Base-by-base conservation (phyloP, 1,140 invertebrate species). In the Sinella curviseta region DNA sequence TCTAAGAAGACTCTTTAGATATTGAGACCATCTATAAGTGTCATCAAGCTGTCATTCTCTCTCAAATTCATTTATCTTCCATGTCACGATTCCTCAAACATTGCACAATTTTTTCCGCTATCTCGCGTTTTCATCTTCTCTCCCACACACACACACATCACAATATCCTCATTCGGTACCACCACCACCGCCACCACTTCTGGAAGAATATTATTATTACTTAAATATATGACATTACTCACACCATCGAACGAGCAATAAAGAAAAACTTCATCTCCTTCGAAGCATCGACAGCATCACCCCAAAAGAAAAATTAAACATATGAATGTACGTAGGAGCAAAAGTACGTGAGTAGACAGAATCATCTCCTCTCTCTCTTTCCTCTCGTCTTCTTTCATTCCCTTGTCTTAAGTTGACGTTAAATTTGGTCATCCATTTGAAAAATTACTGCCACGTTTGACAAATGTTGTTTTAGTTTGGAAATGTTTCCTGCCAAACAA, bases 1-100 rank as follows among this genome's bases (percentile, higher is more conserved):
- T 70, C 65, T 70, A 70, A 70, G 65, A 70, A 33, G 65, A 70
- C 28, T 70, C 12, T 70, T 70, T 14, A 54, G 74, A 39, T 75
- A 76, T 36, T 48, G 39, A 74, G 65, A 77, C 77, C 82, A 82
- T 82, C 82, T 78, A 82, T 82, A 83, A 79, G 82, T 83, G 82
- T 83, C 82, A 83, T 80, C 82, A 81, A 77, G 77, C 76, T 81
- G 79, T 81, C 82, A 80, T 74, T 76, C 75, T 75, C 70, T 79
- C 78, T 79, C 78, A 81, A 79, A 77, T 83, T 76, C 79, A 83
- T 83, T 83, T 83, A 83, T 83, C 78, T 83, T 83, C 78, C 77
- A 33, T 80, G 82, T 80, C 82, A 81, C 80, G 80, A 79, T 78
- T 79, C 81, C 65, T 76, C 76, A 81, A 79, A 79, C 78, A 79